Evolutionary conservation across 2,888 invertebrate species (phyloP), one percentile per base, ranked within the genome.

Genomic region (Sceliomorpha sp.): DNA sequence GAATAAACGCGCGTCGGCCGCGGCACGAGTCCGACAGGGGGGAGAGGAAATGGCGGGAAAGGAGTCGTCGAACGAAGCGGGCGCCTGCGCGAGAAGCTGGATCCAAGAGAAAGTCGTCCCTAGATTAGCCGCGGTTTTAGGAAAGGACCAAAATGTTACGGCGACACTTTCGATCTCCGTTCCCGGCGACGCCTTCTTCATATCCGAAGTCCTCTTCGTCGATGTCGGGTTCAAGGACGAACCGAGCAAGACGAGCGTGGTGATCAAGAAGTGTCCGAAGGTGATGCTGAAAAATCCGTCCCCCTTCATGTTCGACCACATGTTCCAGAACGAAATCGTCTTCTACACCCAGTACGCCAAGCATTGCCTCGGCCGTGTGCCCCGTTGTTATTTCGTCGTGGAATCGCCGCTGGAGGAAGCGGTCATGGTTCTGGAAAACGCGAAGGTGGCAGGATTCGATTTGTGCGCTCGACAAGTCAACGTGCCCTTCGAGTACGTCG

Each of bases 311-410:
- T 62, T 55, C 27, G 8, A 14, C 0, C 12, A 39, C 10, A 47
- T 56, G 26, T 86, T 86, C 20, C 67, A 77, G 55, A 87, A 87
- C 37, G 85, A 87, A 64, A 81, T 85, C 7, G 34, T 83, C 0
- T 87, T 86, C 31, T 87, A 86, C 47, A 59, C 66, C 0, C 67
- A 40, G 13, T 77, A 77, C 14, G 66, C 72, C 0, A 9, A 14
- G n/a, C 9, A 40, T 1, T 55, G 64, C 0, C 7, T 9, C 15
- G 50, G 70, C 0, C 45, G 50, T 4, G 26, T 70, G 8, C 74
- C 83, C 0, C 58, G 37, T 4, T 76, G 72, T 26, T 67, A 76
- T 14, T 71, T 75, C 17, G 3, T 58, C 0, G 31, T 58, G 0
- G 70, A 77, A 0, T 15, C 70, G 6, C 36, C 26, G 0, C n/a